A percentile compares a stretch with the other conserved stretches of the same genome.
These are phyloP conservation scores for Coilia nasus DNA, from an alignment of 2,797 vertebrate species.

Conservation along the genomic window DNA sequence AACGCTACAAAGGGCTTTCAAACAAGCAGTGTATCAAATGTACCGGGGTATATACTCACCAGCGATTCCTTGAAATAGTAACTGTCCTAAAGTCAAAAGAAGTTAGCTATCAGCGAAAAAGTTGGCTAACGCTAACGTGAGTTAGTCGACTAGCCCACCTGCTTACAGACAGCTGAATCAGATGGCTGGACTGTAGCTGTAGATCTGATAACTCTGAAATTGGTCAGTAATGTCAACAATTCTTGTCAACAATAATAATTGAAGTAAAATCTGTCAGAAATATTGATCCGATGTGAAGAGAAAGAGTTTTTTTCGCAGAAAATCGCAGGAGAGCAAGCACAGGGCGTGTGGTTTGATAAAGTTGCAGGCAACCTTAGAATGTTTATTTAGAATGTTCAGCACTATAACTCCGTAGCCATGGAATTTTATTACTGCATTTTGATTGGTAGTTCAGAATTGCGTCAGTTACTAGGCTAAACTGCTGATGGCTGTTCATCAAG, in stretches of 20 bases:
- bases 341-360: background rate
- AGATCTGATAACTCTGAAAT: background rate
- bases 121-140: background rate
- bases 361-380: background rate
- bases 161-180: background rate
- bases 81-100: background rate
- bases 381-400: background rate
- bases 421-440: background rate
- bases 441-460: background rate
- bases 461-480: background rate
- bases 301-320: background rate
- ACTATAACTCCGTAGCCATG: background rate
- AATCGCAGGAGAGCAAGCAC: background rate
- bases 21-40: background rate
- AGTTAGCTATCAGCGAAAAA: background rate
- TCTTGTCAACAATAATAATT: background rate
- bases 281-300: background rate
- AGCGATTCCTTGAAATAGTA: background rate
- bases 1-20: background rate
- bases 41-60: background rate
- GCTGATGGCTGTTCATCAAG: background rate
- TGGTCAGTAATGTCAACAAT: background rate
- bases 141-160: background rate
- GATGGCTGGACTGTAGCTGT: background rate
- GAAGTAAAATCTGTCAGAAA: background rate